Evolutionary conservation across 2,888 invertebrate genomes (phyloP), one percentile per base, ranked within the genome.

Genomic region (Papilio elwesi): DNA sequence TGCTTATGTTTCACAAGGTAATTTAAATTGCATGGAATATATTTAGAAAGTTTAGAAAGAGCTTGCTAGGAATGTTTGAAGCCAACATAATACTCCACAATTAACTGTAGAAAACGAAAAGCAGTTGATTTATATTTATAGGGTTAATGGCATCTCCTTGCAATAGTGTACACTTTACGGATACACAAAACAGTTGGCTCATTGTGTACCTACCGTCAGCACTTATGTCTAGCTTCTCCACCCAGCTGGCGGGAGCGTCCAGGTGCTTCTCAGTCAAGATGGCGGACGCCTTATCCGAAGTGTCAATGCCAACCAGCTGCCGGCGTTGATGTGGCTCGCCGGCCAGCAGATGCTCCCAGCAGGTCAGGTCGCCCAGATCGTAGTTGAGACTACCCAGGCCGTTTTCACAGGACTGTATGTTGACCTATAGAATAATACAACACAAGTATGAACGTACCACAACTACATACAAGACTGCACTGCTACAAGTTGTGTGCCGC

Each of bases 161-260:
- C 13, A 6, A 52, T 2, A 12, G 9, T 26, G 26, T 26, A 26
- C 26, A 26, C 26, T 26, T 26, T 26, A 26, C 4, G n/a, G 0
- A 36, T n/a, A 57, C 11, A 26, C 16, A 7, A 16, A n/a, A 26
- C 57, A 68, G 62, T 68, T 43, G 64, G 43, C 36, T 64, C 36
- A 15, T 52, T 12, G 8, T 53, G 26, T 43, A 13, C 62, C 57
- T 80, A 95, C 95, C 94, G 73, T 93, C 88, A 81, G 94, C 94
- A 70, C 94, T 87, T 67, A 98, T 94, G 55, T 95, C 93, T 51
- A 97, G 92, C 69, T 95, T 95, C 76, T 95, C 92, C 0, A 97
- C 96, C 96, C 97, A 98, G 8, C 96, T 96, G 8, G 91, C 84
- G 0, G 97, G 96, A 94, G 97, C 95, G 78, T 97, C 97, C 59